These are phyloP conservation scores for Lysandra bellargus DNA, from an alignment of 2,888 invertebrate genomes.

Conservation along the genomic window DNA sequence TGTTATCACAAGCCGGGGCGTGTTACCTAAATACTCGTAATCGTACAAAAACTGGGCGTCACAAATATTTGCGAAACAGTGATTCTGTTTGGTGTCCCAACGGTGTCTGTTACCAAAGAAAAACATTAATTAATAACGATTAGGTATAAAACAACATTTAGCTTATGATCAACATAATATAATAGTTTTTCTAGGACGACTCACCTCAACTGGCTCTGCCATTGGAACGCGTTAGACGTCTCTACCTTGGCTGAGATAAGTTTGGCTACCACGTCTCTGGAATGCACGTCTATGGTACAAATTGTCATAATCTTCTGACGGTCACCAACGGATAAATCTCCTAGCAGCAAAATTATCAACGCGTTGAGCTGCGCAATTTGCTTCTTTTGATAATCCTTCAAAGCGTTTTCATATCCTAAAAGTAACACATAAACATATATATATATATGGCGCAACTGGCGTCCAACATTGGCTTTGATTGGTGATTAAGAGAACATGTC, in stretches of 20 bases:
- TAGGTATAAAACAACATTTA: too few relatives aligned
- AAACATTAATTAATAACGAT: neutral
- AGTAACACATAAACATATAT: neutral
- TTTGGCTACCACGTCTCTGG: conserved; percentile 94
- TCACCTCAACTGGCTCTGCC: conserved; percentile 92
- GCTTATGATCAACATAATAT: too few relatives aligned
- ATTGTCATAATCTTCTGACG: conserved; percentile 98
- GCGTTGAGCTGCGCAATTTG: conserved; percentile 91
- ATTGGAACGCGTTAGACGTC: conserved; percentile 88
- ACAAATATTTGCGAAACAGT: conserved; percentile 96
- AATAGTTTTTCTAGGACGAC: too few relatives aligned
- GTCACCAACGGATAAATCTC: conserved; percentile 89
- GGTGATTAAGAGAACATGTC: too few relatives aligned
- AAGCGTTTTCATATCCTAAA: conserved; percentile 90
- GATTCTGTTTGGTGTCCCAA: conserved; percentile 89
- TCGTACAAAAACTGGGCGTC: conserved; percentile 95
- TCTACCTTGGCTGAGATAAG: conserved; percentile 92
- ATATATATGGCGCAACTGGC: too few relatives aligned
- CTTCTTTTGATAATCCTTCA: conserved; percentile 95
- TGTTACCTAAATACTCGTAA: conserved; percentile 97
- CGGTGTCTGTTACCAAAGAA: conserved; percentile 74
- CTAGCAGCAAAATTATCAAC: conserved; percentile 90
- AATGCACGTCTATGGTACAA: conserved; percentile 97
- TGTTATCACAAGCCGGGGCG: conserved; percentile 95
- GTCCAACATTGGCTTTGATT: too few relatives aligned